Base-by-base conservation (phyloP, 2,797 vertebrate genomes). In the Onychomys torridus region DNA sequence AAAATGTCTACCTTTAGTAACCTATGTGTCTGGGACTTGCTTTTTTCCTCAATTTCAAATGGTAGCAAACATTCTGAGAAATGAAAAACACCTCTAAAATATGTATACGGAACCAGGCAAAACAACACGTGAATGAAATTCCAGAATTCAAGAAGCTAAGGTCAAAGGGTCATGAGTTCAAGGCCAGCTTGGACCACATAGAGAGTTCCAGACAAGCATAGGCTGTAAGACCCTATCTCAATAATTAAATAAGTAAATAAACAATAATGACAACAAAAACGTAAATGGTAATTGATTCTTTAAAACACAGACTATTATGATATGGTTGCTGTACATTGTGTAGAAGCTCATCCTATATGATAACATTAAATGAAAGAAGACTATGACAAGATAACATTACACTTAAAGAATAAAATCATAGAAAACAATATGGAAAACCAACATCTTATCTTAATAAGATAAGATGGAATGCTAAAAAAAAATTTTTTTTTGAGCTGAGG, bases 1-100 rank as follows among this genome's bases (percentile, higher is more conserved):
- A 65, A 90, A 65, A 75, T 14, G 7, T n/a, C 34, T 71, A 61
- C n/a, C 27, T 67, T 94, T 57, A 49, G 49, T 14, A 67, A 61
- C 21, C 57, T 63, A 57, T 9, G 32, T 76, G 37, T 77, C 57
- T 27, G 1, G 6, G 27, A 25, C 63, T 90, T 25, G 52, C 43
- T 12, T 83, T 93, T 82, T 43, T 78, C 29, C 57, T 88, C 82
- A 67, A 52, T 6, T 40, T 0, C 79, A 46, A 97, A 97, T 40
- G 17, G 7, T 90, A 86, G 97, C 90, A 95, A 90, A 95, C 63
- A 97, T 93, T 95, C 96, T n/a, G 37, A 89, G 6, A 95, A 79
- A 19, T 93, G 90, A 93, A 46, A 90, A 77, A 49, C 77, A 91
- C 10, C n/a, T 29, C 90, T 32, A 79, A 83, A 57, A 46, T 40